phyloP scores from a whole-genome alignment of 2,113 vertebrate genomes.

The Natator depressus region DNA sequence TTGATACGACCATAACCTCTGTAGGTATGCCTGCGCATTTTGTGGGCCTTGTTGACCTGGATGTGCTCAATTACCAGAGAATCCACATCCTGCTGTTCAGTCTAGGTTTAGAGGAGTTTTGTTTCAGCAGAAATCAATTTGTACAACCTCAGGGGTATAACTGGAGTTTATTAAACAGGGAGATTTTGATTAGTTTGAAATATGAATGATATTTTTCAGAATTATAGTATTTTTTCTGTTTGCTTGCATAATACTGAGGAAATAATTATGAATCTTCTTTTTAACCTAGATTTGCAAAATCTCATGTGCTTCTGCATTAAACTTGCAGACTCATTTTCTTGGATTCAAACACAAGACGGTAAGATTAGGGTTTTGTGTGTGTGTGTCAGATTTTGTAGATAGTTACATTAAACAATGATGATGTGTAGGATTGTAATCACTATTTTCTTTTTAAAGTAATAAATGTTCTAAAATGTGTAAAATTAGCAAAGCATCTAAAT shows the following conservation, averaged over 20 bases:
- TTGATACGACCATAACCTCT: constrained; percentile 95
- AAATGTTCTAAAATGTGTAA: not conserved
- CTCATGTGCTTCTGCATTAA: constrained; percentile 66
- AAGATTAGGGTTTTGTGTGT: constrained; percentile 6
- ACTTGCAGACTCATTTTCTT: constrained; percentile 69
- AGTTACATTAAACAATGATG: not conserved
- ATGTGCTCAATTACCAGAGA: constrained; percentile 98
- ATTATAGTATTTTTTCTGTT: not conserved
- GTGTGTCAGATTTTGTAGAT: not conserved
- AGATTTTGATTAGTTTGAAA: not conserved
- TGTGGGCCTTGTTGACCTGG: constrained; percentile 98
- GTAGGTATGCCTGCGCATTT: constrained; percentile 95
- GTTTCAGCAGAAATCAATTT: not conserved
- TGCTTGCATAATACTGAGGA: not conserved
- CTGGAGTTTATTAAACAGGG: not conserved
- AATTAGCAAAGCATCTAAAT: not conserved
- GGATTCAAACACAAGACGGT: constrained; percentile 62
- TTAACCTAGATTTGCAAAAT: constrained; percentile 70
- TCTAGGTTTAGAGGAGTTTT: not conserved
- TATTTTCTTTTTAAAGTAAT: not conserved
- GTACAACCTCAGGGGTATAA: not conserved
- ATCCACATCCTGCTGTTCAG: constrained; percentile 84
- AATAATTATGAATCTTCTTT: constrained; percentile 17
- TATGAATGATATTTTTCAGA: not conserved
- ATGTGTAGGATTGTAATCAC: not conserved